Evolutionary conservation across 2,113 vertebrate species (phyloP).

Genomic region (Solenodon paradoxus): DNA sequence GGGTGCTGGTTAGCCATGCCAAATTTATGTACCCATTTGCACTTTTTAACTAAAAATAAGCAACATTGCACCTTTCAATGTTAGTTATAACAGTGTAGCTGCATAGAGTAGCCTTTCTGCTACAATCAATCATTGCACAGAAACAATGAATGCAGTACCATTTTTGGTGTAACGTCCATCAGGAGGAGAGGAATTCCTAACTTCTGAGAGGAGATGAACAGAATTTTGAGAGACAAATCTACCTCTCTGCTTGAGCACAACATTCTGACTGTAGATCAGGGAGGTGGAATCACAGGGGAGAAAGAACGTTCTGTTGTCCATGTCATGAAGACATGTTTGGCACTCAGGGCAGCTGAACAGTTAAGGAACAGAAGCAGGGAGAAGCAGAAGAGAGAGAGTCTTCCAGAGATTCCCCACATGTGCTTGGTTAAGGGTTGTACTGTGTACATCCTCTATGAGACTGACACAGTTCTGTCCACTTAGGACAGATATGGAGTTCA

Average conservation of each 20-base stretch:
- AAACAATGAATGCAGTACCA: background rate
- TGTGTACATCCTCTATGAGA: background rate
- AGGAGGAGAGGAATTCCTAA: background rate
- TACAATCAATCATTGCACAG: background rate
- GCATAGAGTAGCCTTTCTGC: background rate
- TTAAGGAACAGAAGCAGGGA: background rate
- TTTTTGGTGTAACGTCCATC: background rate
- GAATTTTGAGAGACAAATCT: background rate
- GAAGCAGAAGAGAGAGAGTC: background rate
- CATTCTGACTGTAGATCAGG: background rate
- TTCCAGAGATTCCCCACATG: accelerated
- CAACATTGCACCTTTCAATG: background rate
- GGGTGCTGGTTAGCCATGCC: background rate
- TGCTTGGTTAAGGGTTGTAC: background rate
- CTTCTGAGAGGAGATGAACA: background rate
- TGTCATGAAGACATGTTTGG: no score
- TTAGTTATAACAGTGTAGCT: background rate
- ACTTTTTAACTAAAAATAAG: constrained; percentile 30
- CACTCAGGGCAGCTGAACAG: background rate
- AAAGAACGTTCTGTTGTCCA: no score
- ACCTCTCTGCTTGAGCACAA: background rate
- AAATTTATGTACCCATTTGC: background rate
- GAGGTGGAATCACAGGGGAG: background rate
- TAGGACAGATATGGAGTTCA: background rate
- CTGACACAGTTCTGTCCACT: background rate